Evolutionary conservation across 2,888 invertebrate species (phyloP).

Genomic region (Boloria euphrosyne): DNA sequence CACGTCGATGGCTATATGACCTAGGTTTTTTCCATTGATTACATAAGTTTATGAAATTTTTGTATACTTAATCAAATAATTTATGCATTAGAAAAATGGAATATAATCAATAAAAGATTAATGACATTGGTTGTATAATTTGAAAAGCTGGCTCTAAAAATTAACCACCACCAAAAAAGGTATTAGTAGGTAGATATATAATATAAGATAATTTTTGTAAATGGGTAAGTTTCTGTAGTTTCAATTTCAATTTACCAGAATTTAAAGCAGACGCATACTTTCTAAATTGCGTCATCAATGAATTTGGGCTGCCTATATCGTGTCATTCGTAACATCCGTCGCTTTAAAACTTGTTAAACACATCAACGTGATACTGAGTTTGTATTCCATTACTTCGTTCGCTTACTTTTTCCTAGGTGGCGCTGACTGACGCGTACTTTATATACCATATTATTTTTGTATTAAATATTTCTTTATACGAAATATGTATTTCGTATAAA

Average conservation of each 20-base stretch:
- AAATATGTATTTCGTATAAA: too few species aligned
- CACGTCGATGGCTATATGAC: too few species aligned
- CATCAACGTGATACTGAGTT: background rate
- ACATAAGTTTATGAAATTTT: too few species aligned
- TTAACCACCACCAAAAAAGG: too few species aligned
- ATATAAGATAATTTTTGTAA: too few species aligned
- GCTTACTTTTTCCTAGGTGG: conserved; percentile 51
- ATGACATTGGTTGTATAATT: too few species aligned
- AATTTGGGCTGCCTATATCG: conserved; percentile 57
- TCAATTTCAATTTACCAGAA: conserved; percentile 43
- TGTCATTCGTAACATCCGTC: conserved; percentile 26
- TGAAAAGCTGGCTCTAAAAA: too few species aligned
- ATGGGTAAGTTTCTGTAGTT: background rate
- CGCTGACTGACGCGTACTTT: conserved; percentile 40
- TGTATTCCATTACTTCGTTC: background rate
- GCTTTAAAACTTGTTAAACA: conserved; percentile 22
- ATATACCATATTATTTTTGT: background rate
- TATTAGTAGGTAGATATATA: too few species aligned
- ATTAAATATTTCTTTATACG: background rate
- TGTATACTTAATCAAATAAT: too few species aligned
- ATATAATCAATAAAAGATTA: too few species aligned
- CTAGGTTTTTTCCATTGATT: too few species aligned
- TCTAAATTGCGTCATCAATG: conserved; percentile 72
- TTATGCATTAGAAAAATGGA: too few species aligned
- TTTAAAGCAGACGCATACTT: conserved; percentile 72